These are phyloP conservation scores for Avahi laniger DNA, from an alignment of 2,797 vertebrate species.

Conservation along the genomic window DNA sequence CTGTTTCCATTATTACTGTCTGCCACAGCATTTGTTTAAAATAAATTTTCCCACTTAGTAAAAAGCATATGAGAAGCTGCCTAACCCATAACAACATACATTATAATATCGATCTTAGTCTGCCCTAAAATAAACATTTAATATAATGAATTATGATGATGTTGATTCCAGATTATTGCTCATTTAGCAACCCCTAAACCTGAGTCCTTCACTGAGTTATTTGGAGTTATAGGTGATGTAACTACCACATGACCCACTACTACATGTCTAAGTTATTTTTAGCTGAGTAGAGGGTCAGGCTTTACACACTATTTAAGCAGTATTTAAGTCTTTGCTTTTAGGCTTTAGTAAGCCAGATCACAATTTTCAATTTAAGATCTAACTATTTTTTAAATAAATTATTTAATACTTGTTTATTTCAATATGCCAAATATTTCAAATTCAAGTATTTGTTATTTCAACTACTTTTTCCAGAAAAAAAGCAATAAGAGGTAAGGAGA, in stretches of 20 bases:
- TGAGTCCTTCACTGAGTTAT: background rate
- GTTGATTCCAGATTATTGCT: background rate
- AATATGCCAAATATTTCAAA: slow-evolving; percentile 47
- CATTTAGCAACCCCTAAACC: background rate
- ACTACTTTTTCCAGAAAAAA: background rate
- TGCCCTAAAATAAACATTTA: background rate
- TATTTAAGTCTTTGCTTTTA: background rate
- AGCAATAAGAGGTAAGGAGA: background rate
- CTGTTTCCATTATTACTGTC: background rate
- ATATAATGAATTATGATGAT: background rate
- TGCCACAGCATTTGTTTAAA: background rate
- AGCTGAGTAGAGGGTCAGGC: background rate
- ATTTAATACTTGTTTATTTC: slow-evolving; percentile 27
- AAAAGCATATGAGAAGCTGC: background rate
- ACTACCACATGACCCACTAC: background rate
- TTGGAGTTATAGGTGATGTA: background rate
- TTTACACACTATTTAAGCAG: background rate
- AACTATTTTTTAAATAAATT: slow-evolving; percentile 5
- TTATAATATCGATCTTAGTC: slow-evolving; percentile 1
- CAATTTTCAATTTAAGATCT: slow-evolving; percentile 36
- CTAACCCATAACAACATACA: background rate
- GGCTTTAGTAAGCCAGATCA: slow-evolving; percentile 21
- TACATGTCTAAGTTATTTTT: background rate
- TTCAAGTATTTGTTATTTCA: slow-evolving; percentile 21
- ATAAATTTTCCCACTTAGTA: background rate